A percentile compares a stretch with the other conserved stretches of the same genome.
Evolutionary conservation across 2,888 invertebrate species (phyloP).

Genomic region (Oegoconia quadripuncta): DNA sequence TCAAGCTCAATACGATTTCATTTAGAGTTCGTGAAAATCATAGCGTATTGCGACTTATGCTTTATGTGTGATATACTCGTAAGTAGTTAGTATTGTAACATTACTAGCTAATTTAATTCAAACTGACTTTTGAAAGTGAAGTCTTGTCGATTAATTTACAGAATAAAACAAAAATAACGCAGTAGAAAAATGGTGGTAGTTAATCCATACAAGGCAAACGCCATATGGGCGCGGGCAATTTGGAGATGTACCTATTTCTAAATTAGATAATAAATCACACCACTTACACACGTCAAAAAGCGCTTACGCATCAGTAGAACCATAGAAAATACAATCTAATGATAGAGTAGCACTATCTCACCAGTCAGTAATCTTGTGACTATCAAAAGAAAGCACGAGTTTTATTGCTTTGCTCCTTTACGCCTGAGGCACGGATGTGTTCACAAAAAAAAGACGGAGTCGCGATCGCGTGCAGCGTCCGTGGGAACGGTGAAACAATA

Average conservation of each 20-base stretch:
- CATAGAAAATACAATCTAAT: conserved; percentile 60
- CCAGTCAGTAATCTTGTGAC: conserved; percentile 60
- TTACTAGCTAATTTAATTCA: conserved; percentile 13
- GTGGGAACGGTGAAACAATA: conserved; percentile 66
- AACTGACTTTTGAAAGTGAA: conserved; percentile 8
- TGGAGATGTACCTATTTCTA: conserved; percentile 31
- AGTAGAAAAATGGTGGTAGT: conserved; percentile 27
- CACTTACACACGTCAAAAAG: conserved; percentile 61
- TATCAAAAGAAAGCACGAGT: conserved; percentile 60
- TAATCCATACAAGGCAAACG: conserved; percentile 34
- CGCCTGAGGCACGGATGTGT: conserved; percentile 67
- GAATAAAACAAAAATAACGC: conserved; percentile 26
- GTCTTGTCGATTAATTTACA: conserved; percentile 27
- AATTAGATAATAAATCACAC: conserved; percentile 58
- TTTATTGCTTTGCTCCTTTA: conserved; percentile 48
- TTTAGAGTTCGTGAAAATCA: conserved; percentile 27
- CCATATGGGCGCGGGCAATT: conserved; percentile 39
- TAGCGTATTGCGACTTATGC: background rate
- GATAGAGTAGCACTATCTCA: conserved; percentile 48
- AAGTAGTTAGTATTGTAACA: too few relatives aligned
- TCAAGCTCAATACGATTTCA: conserved; percentile 18
- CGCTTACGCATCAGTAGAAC: conserved; percentile 54
- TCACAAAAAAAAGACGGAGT: conserved; percentile 37
- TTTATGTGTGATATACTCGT: too few relatives aligned
- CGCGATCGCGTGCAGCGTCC: conserved; percentile 60